phyloP scores from a whole-genome alignment of 2,113 vertebrate species.

The Fukomys damarensis region DNA sequence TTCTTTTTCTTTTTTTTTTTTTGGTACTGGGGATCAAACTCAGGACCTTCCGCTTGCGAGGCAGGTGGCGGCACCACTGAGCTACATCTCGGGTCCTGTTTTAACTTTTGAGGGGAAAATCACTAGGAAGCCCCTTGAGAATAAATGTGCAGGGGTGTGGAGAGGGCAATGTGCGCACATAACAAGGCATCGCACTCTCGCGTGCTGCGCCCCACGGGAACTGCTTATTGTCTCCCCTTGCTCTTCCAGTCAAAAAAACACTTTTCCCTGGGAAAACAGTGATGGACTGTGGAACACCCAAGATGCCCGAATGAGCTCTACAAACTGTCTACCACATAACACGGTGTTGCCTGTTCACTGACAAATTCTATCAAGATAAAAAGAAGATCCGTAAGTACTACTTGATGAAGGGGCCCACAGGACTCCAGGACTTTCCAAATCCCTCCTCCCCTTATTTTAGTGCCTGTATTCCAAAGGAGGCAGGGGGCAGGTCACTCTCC shows the following conservation, averaged over 20 bases:
- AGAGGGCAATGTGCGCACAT: neutral
- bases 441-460: neutral
- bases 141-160: neutral
- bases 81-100: too few relatives aligned
- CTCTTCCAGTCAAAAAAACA: slow-evolving; percentile 6
- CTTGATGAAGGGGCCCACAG: neutral
- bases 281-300: neutral
- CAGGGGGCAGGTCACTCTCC: neutral
- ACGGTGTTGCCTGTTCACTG: neutral
- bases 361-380: slow-evolving; percentile 32
- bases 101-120: neutral
- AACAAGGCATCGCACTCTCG: neutral
- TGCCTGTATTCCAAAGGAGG: neutral
- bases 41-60: too few relatives aligned
- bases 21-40: too few relatives aligned
- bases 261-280: neutral
- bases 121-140: neutral
- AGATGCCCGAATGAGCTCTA: neutral
- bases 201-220: neutral
- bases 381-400: neutral
- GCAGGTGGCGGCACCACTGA: too few relatives aligned
- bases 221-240: neutral
- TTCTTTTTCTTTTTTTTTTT: too few relatives aligned
- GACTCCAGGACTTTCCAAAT: neutral
- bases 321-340: neutral